A percentile compares a stretch with the other conserved stretches of the same genome.
phyloP scores from a whole-genome alignment of 2,888 invertebrate genomes.

The Polietes domitor region DNA sequence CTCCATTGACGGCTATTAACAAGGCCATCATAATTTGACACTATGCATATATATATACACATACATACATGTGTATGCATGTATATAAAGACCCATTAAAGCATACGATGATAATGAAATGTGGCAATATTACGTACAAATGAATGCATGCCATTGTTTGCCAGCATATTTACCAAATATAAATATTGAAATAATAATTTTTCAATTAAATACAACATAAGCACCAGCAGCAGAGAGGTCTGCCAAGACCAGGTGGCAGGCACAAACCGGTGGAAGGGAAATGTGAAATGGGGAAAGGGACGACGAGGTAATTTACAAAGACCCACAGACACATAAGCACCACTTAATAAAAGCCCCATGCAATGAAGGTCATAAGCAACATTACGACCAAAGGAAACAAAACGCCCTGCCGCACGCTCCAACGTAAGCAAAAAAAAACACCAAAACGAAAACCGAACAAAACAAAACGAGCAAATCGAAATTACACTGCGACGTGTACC shows the following conservation, averaged over 20 bases:
- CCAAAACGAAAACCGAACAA: background rate
- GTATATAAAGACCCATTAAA: slow-evolving; percentile 55
- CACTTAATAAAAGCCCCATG: background rate
- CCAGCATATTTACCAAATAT: slow-evolving; percentile 51
- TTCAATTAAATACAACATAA: slow-evolving; percentile 70
- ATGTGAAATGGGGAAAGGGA: background rate
- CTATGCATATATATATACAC: background rate
- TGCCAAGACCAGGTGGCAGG: too few relatives aligned
- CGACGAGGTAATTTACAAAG: background rate
- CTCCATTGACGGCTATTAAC: slow-evolving; percentile 51
- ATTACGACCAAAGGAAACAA: slow-evolving; percentile 25
- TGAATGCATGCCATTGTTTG: slow-evolving; percentile 33
- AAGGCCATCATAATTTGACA: slow-evolving; percentile 43
- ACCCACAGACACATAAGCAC: background rate
- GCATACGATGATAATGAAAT: slow-evolving; percentile 37
- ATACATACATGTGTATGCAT: background rate
- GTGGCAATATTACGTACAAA: slow-evolving; percentile 9
- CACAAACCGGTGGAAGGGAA: background rate
- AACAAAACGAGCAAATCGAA: background rate
- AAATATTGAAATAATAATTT: slow-evolving; percentile 73
- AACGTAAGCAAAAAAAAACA: background rate
- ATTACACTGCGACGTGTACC: background rate
- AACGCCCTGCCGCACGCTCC: background rate
- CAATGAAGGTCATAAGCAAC: slow-evolving; percentile 22
- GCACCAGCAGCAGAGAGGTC: background rate